A percentile compares a stretch with the other conserved stretches of the same genome.
Evolutionary conservation across 2,888 invertebrate genomes (phyloP).

Genomic region (Coleophora flavipennella): DNA sequence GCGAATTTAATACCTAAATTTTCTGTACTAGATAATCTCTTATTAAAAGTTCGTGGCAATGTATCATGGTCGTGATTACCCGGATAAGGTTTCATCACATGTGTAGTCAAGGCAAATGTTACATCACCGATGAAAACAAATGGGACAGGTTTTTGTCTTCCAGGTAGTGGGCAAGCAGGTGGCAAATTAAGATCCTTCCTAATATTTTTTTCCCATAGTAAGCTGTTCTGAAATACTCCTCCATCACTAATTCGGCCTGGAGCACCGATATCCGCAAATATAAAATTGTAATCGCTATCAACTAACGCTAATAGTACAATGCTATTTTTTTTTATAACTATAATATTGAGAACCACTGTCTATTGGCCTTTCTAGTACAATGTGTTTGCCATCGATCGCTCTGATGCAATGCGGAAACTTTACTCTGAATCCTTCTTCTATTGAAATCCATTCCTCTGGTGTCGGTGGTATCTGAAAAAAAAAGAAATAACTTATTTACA

Average conservation of each 20-base stretch:
- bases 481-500: neutral
- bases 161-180: neutral
- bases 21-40: neutral
- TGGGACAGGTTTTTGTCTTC: neutral
- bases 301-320: conserved; percentile 10
- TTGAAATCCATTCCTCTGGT: too few species aligned
- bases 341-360: conserved; percentile 9
- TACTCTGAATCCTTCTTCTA: neutral
- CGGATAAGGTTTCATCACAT: conserved; percentile 2
- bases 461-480: too few species aligned
- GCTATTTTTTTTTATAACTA: conserved; percentile 8
- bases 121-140: conserved; percentile 3
- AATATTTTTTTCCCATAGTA: neutral
- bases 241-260: conserved; percentile 7
- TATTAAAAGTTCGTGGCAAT: neutral
- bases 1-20: too few species aligned
- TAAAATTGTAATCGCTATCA: conserved; percentile 8
- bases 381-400: conserved; percentile 11
- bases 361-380: conserved; percentile 6
- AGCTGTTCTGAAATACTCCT: conserved; percentile 5
- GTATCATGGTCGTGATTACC: neutral
- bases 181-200: neutral
- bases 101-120: conserved; percentile 1
- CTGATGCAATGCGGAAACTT: conserved; percentile 10
- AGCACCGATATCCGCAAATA: conserved; percentile 3